Conservation (phyloP, 2,888 invertebrate genomes). For the Apotomis turbidana region DNA sequence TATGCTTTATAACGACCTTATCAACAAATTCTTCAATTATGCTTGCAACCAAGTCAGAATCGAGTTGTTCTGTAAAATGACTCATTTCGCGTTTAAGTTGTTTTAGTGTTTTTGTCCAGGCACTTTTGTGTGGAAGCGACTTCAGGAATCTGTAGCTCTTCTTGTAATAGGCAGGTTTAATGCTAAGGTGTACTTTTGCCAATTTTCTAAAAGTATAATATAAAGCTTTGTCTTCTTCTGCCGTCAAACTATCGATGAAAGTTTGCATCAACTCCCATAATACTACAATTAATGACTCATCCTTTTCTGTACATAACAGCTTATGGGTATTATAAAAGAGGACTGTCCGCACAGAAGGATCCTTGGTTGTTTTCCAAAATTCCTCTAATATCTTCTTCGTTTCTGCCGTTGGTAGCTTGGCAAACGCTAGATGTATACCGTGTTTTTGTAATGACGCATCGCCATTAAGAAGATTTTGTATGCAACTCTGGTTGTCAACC, state of each 20-base stretch:
- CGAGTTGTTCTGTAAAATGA: slow-evolving; percentile 51
- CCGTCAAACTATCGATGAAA: slow-evolving; percentile 58
- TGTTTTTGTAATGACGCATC: slow-evolving; percentile 59
- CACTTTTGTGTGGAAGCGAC: slow-evolving; percentile 51
- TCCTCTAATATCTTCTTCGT: slow-evolving; percentile 53
- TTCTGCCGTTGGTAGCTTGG: slow-evolving; percentile 54
- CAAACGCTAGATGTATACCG: slow-evolving; percentile 56
- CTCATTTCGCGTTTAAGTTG: slow-evolving; percentile 46
- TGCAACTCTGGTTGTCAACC: slow-evolving; percentile 50
- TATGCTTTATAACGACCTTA: slow-evolving; percentile 16
- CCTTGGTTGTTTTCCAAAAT: slow-evolving; percentile 60
- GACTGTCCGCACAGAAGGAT: slow-evolving; percentile 55
- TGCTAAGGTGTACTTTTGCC: slow-evolving; percentile 47
- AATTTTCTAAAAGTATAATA: slow-evolving; percentile 52
- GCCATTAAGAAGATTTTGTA: slow-evolving; percentile 57
- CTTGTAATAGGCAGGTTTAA: slow-evolving; percentile 54
- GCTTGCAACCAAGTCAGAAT: slow-evolving; percentile 52
- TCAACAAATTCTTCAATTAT: slow-evolving; percentile 48
- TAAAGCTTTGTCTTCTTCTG: slow-evolving; percentile 57
- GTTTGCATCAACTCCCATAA: slow-evolving; percentile 56
- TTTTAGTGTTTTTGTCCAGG: slow-evolving; percentile 46
- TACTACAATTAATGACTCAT: slow-evolving; percentile 47
- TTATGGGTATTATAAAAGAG: slow-evolving; percentile 56
- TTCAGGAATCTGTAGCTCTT: slow-evolving; percentile 56
- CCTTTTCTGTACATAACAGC: slow-evolving; percentile 53